Conservation (phyloP, 64 coral and sea anemone genomes). For the Montipora efflorescens region DNA sequence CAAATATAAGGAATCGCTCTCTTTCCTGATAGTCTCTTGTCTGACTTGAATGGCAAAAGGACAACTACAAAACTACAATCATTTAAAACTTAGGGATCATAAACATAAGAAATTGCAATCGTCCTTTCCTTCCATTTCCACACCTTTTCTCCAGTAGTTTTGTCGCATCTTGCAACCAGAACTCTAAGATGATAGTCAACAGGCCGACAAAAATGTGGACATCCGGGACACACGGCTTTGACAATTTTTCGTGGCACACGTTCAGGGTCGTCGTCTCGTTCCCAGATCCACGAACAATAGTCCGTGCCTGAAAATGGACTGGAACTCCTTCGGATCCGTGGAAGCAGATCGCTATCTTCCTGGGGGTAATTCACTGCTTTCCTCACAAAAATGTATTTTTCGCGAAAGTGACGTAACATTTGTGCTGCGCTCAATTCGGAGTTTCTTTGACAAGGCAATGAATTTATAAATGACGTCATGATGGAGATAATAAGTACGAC, state of each 20-base stretch:
- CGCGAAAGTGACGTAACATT: constrained; percentile 5
- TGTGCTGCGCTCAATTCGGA: not conserved
- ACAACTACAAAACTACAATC: no score
- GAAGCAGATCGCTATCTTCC: not conserved
- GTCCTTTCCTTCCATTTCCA: constrained; percentile 36
- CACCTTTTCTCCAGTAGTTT: constrained; percentile 21
- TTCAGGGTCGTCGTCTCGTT: not conserved
- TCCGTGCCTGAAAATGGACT: not conserved
- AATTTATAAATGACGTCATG: constrained; percentile 35
- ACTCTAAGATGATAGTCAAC: constrained; percentile 20
- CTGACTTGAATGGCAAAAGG: no score
- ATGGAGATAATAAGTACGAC: not conserved
- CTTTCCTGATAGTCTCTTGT: no score
- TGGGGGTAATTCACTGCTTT: not conserved
- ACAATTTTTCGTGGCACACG: not conserved
- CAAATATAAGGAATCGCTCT: no score
- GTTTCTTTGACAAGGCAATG: not conserved
- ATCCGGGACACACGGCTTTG: constrained; percentile 36
- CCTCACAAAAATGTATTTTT: constrained; percentile 41
- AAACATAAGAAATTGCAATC: constrained; percentile 5
- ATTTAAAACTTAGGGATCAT: constrained; percentile 6
- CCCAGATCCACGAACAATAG: constrained; percentile 28
- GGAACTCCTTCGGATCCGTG: not conserved
- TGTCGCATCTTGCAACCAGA: constrained; percentile 23
- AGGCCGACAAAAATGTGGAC: constrained; percentile 8